phyloP scores from a whole-genome alignment of 2,888 invertebrate genomes.

The Stegophylla sp. region DNA sequence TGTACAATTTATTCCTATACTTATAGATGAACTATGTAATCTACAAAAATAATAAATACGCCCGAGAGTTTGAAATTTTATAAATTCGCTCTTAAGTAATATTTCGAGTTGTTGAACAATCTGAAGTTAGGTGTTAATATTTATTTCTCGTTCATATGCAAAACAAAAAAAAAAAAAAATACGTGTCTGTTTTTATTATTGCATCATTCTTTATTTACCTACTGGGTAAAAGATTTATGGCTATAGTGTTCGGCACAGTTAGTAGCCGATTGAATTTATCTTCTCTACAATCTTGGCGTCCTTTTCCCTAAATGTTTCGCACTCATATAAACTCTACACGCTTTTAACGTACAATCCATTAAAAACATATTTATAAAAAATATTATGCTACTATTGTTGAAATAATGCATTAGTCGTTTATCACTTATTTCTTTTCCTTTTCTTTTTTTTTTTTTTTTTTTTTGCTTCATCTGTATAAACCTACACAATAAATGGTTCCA shows the following conservation, averaged over 20 bases:
- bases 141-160: neutral
- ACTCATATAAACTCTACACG: neutral
- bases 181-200: neutral
- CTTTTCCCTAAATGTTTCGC: slow-evolving; percentile 2
- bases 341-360: slow-evolving; percentile 3
- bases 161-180: slow-evolving; percentile 16
- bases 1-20: too few relatives aligned
- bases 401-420: neutral
- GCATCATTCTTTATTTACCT: slow-evolving; percentile 5
- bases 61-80: too few relatives aligned
- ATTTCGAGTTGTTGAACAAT: too few relatives aligned
- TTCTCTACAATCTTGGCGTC: slow-evolving; percentile 5
- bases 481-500: too few relatives aligned
- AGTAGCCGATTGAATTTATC: slow-evolving; percentile 15
- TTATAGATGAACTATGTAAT: too few relatives aligned
- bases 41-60: too few relatives aligned
- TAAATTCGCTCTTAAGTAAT: too few relatives aligned
- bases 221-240: neutral
- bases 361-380: slow-evolving; percentile 11
- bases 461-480: neutral
- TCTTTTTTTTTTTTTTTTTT: neutral
- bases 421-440: neutral
- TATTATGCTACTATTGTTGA: slow-evolving; percentile 3
- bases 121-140: too few relatives aligned
- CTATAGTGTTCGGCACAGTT: neutral